Conservation (phyloP, 2,113 vertebrate genomes). For the Puntigrus tetrazona region DNA sequence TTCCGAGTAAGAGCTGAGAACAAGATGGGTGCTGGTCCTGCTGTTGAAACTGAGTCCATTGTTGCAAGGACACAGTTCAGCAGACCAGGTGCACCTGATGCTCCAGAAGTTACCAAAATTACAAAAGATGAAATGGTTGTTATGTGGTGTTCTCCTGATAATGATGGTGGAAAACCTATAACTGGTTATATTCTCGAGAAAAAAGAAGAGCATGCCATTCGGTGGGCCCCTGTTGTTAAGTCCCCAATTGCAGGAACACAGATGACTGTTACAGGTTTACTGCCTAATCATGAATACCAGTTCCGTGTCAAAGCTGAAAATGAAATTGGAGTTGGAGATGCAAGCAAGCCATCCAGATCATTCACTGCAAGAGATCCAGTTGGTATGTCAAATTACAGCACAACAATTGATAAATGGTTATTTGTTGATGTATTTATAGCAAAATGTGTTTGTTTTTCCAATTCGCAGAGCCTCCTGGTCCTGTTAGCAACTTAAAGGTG, state of each 20-base stretch:
- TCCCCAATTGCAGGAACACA: constrained; percentile 82
- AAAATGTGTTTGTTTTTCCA: constrained; percentile 44
- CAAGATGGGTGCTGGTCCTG: constrained; percentile 97
- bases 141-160: constrained; percentile 90
- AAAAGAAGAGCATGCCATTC: constrained; percentile 86
- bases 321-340: constrained; percentile 90
- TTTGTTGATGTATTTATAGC: neutral
- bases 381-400: constrained; percentile 76
- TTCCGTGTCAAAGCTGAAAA: constrained; percentile 98
- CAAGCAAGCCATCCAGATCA: constrained; percentile 90
- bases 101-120: constrained; percentile 90
- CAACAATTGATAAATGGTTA: neutral
- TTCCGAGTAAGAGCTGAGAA: constrained; percentile 97
- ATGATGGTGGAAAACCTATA: constrained; percentile 93
- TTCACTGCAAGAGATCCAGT: constrained; percentile 90
- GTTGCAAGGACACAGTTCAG: constrained; percentile 90
- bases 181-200: constrained; percentile 94
- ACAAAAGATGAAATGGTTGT: constrained; percentile 95
- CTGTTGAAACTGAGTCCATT: constrained; percentile 88
- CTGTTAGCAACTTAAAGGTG: constrained; percentile 90
- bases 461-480: constrained; percentile 89
- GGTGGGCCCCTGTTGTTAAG: constrained; percentile 93
- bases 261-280: constrained; percentile 87
- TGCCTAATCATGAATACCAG: constrained; percentile 94
- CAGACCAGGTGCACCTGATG: constrained; percentile 87